Percentiles rank a stretch among this genome's conserved stretches.
These are phyloP conservation scores for Galerucella pusilla DNA, from an alignment of 2,888 invertebrate species.

Conservation along the genomic window DNA sequence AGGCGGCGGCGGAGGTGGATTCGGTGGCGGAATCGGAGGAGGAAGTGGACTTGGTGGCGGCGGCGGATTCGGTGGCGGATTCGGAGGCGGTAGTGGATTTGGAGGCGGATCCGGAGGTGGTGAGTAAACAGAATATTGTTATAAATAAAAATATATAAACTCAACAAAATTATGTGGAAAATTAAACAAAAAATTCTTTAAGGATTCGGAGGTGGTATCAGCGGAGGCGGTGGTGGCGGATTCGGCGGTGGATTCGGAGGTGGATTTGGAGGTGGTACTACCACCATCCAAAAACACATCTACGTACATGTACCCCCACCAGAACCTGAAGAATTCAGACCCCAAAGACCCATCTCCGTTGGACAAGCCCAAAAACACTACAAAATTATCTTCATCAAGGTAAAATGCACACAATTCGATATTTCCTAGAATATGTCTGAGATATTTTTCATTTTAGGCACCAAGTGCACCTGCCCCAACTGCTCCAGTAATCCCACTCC, in stretches of 20 bases:
- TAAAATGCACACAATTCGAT: slow-evolving; percentile 27
- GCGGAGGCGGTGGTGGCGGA: slow-evolving; percentile 49
- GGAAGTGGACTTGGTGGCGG: slow-evolving; percentile 49
- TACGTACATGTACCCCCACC: slow-evolving; percentile 92
- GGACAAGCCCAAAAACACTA: slow-evolving; percentile 88
- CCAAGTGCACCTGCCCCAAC: slow-evolving; percentile 84
- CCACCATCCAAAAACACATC: slow-evolving; percentile 85
- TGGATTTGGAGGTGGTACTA: slow-evolving; percentile 66
- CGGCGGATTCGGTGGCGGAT: slow-evolving; percentile 52
- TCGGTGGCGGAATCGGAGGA: slow-evolving; percentile 48
- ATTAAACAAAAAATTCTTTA: background rate
- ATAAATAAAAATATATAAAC: too few species aligned
- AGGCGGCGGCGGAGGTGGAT: slow-evolving; percentile 44
- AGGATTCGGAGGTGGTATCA: slow-evolving; percentile 59
- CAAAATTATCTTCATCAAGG: slow-evolving; percentile 93
- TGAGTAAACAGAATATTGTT: slow-evolving; percentile 1
- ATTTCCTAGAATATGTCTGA: slow-evolving; percentile 5
- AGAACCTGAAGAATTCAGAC: slow-evolving; percentile 80
- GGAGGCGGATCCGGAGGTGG: slow-evolving; percentile 27
- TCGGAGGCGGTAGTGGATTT: slow-evolving; percentile 49
- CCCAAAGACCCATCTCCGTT: slow-evolving; percentile 74
- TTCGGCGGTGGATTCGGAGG: slow-evolving; percentile 66
- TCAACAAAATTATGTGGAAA: background rate
- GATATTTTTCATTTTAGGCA: slow-evolving; percentile 63
- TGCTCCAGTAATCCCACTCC: slow-evolving; percentile 82